These are phyloP conservation scores for Melanotaenia duboulayi DNA, from an alignment of 2,113 vertebrate species.

Conservation along the genomic window DNA sequence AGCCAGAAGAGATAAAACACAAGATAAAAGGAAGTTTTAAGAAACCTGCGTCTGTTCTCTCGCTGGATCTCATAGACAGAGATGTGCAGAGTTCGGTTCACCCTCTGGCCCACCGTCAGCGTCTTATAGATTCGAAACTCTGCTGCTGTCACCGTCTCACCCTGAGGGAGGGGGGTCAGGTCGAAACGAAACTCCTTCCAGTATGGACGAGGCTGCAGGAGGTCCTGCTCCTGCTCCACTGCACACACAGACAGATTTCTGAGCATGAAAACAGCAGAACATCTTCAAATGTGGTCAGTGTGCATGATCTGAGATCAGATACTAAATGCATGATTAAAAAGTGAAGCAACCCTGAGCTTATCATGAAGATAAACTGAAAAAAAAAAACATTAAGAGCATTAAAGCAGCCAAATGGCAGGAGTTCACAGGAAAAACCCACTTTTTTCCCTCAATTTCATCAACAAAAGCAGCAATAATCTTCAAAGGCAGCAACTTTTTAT, in stretches of 20 bases:
- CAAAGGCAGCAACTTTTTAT: neutral
- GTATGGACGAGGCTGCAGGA: conserved; percentile 88
- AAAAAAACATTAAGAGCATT: neutral
- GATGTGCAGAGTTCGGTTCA: conserved; percentile 90
- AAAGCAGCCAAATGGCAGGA: neutral
- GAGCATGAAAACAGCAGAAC: neutral
- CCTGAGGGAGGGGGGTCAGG: conserved; percentile 90
- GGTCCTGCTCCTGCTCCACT: conserved; percentile 92
- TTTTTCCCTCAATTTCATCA: neutral
- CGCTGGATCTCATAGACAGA: conserved; percentile 90
- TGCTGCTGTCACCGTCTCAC: conserved; percentile 89
- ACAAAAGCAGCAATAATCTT: neutral
- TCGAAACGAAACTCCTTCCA: conserved; percentile 98
- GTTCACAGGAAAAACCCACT: too few relatives aligned
- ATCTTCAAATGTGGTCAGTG: neutral
- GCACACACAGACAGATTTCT: conserved; percentile 24
- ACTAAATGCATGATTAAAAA: too few relatives aligned
- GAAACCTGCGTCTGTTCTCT: conserved; percentile 87
- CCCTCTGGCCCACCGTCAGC: conserved; percentile 76
- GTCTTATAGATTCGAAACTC: conserved; percentile 96
- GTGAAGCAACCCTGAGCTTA: too few relatives aligned
- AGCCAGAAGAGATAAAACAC: neutral
- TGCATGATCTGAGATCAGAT: too few relatives aligned
- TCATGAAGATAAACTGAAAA: too few relatives aligned
- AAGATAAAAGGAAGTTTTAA: neutral